phyloP scores from a whole-genome alignment of 1,140 invertebrate species.

The Lamellibrachia luymesi region DNA sequence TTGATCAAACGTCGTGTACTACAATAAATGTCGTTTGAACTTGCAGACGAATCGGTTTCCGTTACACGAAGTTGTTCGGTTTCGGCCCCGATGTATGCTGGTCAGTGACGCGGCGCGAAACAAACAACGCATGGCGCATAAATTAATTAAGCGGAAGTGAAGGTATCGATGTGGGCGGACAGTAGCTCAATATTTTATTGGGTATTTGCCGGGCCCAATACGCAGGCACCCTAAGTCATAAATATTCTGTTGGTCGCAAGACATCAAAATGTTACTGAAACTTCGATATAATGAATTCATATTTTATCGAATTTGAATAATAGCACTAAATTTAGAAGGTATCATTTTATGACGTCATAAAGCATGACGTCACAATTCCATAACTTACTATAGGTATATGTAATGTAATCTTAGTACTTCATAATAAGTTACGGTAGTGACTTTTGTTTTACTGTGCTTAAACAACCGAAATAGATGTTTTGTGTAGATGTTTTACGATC shows the following conservation, averaged over 20 bases:
- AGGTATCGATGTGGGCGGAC: background rate
- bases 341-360: too few species aligned
- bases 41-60: background rate
- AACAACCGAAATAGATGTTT: too few species aligned
- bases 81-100: background rate
- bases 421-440: too few species aligned
- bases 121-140: background rate
- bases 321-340: too few species aligned
- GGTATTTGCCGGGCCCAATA: background rate
- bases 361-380: too few species aligned
- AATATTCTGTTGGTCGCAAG: background rate
- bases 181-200: background rate
- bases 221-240: background rate
- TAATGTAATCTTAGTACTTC: too few species aligned
- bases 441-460: too few species aligned
- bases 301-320: too few species aligned
- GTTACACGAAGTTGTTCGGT: background rate
- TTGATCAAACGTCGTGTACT: background rate
- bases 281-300: too few species aligned
- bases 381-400: too few species aligned
- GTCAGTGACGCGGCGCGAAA: background rate
- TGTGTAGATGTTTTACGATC: too few species aligned
- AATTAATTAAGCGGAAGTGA: background rate
- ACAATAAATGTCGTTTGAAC: background rate
- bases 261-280: too few species aligned